Evolutionary conservation across 1,140 invertebrate species (phyloP), one percentile per base, ranked within the genome.

Genomic region (Pinna nobilis): DNA sequence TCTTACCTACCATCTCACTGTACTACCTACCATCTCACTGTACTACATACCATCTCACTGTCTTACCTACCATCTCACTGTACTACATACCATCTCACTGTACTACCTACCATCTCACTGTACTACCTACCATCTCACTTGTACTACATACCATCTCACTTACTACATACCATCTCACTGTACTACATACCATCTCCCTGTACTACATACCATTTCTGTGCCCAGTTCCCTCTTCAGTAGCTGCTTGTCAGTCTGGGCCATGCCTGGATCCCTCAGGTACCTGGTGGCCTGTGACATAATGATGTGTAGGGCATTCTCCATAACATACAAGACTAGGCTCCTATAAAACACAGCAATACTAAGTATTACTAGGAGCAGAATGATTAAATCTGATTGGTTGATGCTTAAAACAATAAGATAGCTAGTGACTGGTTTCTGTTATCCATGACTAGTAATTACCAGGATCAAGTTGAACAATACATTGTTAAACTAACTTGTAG

Each of bases 141-240:
- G n/a, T 63, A 41, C 3, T 35, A 25, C 18, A 3, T 18, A 32
- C 5, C 20, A 59, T 61, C 18, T 3, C 13, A 57, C 3, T n/a
- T n/a, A n/a, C n/a, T n/a, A n/a, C n/a, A 61, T 2, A 3, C 9
- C 49, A 20, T 47, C 44, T 18, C 2, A 0, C 15, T 47, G 15
- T n/a, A n/a, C n/a, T n/a, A n/a, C n/a, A 61, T 2, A 3, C 9
- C 49, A 20, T 47, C 44, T 18, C 2, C 0, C 15, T 47, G 15
- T 18, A 20, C 44, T 0, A 2, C 76, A 68, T 64, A 85, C 88
- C 70, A 90, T 70, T 81, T 90, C 89, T 20, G 88, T 82, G 13
- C 87, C 83, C 11, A 90, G 80, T 79, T 90, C 89, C 72, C 89
- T 68, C 51, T 86, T 86, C 2, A 90, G 74, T 6, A 89, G 70